These are phyloP conservation scores for Tachyglossus aculeatus DNA, from an alignment of 2,797 vertebrate species.

Conservation along the genomic window DNA sequence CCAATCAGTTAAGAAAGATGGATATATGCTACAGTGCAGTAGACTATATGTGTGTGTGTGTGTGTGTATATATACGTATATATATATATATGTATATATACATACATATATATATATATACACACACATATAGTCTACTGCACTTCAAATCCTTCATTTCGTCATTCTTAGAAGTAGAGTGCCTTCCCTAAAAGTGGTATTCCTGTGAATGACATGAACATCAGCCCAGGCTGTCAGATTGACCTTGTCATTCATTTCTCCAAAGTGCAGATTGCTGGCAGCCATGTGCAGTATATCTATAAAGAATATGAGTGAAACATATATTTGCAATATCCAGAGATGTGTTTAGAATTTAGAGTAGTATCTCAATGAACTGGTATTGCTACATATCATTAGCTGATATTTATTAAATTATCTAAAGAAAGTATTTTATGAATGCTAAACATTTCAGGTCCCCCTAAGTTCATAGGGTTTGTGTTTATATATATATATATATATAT, in stretches of 20 bases:
- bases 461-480: too few relatives aligned
- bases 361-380: not conserved
- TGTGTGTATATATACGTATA: not conserved
- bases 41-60: not conserved
- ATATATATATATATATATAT: not conserved
- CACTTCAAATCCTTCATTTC: not conserved
- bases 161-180: constrained; percentile 12
- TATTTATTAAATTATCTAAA: not conserved
- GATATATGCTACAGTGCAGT: not conserved
- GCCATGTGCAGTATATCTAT: not conserved
- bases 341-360: not conserved
- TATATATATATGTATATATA: not conserved
- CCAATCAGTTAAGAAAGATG: not conserved
- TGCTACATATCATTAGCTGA: not conserved
- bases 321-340: not conserved
- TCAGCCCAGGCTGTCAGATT: not conserved
- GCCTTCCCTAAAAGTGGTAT: not conserved
- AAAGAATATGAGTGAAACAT: not conserved
- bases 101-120: not conserved
- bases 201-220: not conserved
- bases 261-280: not conserved
- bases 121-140: not conserved
- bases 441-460: too few relatives aligned
- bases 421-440: not conserved
- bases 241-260: not conserved